Conservation (phyloP, 2,113 vertebrate genomes). For the Oxyruncus cristatus region DNA sequence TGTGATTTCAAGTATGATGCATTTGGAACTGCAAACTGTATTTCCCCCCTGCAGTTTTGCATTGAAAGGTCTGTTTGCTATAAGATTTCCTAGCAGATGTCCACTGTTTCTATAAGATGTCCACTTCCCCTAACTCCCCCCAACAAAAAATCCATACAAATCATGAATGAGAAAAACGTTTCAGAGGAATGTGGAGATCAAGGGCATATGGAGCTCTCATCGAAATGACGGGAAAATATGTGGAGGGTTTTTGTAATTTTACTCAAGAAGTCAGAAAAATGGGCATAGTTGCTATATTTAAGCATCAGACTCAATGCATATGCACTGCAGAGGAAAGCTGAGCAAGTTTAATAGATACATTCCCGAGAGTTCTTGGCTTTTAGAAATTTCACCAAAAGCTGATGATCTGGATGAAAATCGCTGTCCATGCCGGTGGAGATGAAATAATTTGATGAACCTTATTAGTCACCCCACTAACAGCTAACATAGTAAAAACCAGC, state of each 20-base stretch:
- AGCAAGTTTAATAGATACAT: not conserved
- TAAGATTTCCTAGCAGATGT: not conserved
- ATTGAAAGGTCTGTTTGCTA: not conserved
- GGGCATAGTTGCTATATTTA: not conserved
- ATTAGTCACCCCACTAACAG: not conserved
- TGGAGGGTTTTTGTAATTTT: not conserved
- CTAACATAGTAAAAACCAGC: not conserved
- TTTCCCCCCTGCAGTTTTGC: not conserved
- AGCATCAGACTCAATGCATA: not conserved
- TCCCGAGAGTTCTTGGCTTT: not conserved
- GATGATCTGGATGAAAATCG: not conserved
- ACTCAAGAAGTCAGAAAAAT: not conserved
- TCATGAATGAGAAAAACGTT: not conserved
- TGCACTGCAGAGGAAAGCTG: not conserved
- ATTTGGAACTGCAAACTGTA: constrained; percentile 5
- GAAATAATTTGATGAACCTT: not conserved
- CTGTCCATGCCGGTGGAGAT: not conserved
- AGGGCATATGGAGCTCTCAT: not conserved
- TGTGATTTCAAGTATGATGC: constrained; percentile 21
- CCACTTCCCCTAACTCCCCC: not conserved
- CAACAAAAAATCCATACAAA: not conserved
- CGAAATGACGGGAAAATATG: not conserved
- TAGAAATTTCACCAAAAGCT: not conserved
- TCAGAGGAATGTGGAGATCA: not conserved
- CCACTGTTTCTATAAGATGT: not conserved